Evolutionary conservation across 2,888 invertebrate species (phyloP), one percentile per base, ranked within the genome.

Genomic region (Hemithea aestivaria): DNA sequence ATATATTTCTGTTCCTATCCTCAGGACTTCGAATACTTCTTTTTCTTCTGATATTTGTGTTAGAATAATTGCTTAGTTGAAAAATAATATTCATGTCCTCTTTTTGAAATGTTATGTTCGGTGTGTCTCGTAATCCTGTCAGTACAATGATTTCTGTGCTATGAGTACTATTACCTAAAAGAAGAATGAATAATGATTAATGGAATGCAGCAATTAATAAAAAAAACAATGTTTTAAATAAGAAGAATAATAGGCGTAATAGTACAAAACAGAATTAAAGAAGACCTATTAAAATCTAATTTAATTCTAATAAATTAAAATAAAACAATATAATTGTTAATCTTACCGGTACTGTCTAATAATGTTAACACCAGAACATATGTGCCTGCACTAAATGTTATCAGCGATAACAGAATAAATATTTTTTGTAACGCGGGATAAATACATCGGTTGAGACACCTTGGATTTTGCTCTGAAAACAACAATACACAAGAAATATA

Each of bases 81-180:
- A 76, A 40, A 35, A 69, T 57, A 49, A 78, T 65, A 48, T 72
- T 61, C 32, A 70, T 38, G 36, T 73, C 59, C 2, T 62, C 54
- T 28, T 66, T 47, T 27, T 56, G 46, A 10, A 73, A 44, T 21
- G 72, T 72, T 10, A 72, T 57, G 30, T 81, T 77, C 10, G 68
- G 53, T 27, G 61, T 48, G 27, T 72, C 65, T 31, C 51, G 54
- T 22, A 65, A 58, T 30, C 62, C 71, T 10, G 75, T 70, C 2
- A 79, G 53, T 23, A 82, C 49, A 24, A 80, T 62, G 28, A 82
- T 68, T 60, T 79, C 73, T 9, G 74, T 73, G 5, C 51, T 73
- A 29, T 48, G 54, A 6, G 52, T 32, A 21, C 6, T 52, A 27
- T 40, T 61, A 20, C 66, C 80, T 81, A 41, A 35, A 66, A 62